phyloP scores from a whole-genome alignment of 2,888 invertebrate species.

The Cosmia trapezina region DNA sequence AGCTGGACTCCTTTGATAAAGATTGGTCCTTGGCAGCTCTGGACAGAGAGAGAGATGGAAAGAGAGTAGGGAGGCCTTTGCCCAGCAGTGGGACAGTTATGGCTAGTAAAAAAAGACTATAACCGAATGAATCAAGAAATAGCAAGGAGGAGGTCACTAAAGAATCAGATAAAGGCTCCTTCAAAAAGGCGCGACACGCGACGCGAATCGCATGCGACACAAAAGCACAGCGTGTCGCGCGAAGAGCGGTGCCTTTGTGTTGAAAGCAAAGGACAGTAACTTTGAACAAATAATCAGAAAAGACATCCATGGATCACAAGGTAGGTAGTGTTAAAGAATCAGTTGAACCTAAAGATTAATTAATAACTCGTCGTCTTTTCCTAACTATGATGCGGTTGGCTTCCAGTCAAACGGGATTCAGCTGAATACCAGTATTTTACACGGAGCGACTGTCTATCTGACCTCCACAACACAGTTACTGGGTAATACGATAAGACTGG shows the following conservation, averaged over 20 bases:
- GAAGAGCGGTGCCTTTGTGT: too few relatives aligned
- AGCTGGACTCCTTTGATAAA: too few relatives aligned
- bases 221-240: too few relatives aligned
- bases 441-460: background rate
- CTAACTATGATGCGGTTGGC: too few relatives aligned
- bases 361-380: background rate
- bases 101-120: too few relatives aligned
- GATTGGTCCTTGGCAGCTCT: too few relatives aligned
- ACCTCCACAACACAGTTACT: too few relatives aligned
- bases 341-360: background rate
- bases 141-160: background rate
- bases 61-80: too few relatives aligned
- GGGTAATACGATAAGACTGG: background rate
- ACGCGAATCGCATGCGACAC: too few relatives aligned
- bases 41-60: too few relatives aligned
- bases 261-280: background rate
- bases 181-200: too few relatives aligned
- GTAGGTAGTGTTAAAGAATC: conserved; percentile 6
- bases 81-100: too few relatives aligned
- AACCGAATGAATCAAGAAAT: background rate
- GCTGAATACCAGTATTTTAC: background rate
- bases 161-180: background rate
- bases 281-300: background rate
- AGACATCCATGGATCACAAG: background rate
- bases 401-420: background rate